These are phyloP conservation scores for Toxonevra muliebris DNA, from an alignment of 2,888 invertebrate genomes.

Conservation along the genomic window DNA sequence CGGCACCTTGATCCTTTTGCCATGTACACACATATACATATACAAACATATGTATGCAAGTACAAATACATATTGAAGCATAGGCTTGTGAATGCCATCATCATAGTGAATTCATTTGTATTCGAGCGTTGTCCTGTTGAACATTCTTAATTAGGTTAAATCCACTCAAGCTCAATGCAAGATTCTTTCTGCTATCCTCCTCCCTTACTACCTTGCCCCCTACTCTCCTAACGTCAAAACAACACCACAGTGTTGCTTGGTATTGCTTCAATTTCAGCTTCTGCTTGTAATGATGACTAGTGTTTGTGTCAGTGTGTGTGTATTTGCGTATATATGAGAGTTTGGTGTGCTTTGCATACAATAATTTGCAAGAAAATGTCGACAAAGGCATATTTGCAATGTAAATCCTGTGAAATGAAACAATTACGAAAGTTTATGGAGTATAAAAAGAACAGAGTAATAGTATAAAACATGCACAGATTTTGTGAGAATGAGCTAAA, in stretches of 20 bases:
- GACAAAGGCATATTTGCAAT: slow-evolving; percentile 58
- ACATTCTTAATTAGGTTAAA: slow-evolving; percentile 64
- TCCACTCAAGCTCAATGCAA: slow-evolving; percentile 50
- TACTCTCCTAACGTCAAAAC: slow-evolving; percentile 38
- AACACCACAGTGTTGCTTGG: too few relatives aligned
- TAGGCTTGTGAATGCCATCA: background rate
- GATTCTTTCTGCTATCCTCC: background rate
- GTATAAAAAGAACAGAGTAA: slow-evolving; percentile 4
- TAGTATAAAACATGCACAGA: too few relatives aligned
- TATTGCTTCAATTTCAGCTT: too few relatives aligned
- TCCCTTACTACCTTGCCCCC: background rate
- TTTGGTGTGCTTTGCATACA: slow-evolving; percentile 30
- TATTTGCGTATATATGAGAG: background rate
- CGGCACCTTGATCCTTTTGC: background rate
- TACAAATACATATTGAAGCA: background rate
- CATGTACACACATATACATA: background rate
- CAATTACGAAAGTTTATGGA: slow-evolving; percentile 57
- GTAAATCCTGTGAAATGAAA: slow-evolving; percentile 60
- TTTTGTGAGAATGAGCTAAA: too few relatives aligned
- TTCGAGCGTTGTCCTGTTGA: slow-evolving; percentile 61
- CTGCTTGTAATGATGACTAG: slow-evolving; percentile 28
- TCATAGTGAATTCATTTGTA: slow-evolving; percentile 52
- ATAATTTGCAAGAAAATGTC: slow-evolving; percentile 50
- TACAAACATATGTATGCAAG: background rate
- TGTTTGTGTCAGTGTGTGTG: slow-evolving; percentile 15